A percentile compares a stretch with the other conserved stretches of the same genome.
phyloP scores from a whole-genome alignment of 2,113 vertebrate species.

The Numenius arquata region DNA sequence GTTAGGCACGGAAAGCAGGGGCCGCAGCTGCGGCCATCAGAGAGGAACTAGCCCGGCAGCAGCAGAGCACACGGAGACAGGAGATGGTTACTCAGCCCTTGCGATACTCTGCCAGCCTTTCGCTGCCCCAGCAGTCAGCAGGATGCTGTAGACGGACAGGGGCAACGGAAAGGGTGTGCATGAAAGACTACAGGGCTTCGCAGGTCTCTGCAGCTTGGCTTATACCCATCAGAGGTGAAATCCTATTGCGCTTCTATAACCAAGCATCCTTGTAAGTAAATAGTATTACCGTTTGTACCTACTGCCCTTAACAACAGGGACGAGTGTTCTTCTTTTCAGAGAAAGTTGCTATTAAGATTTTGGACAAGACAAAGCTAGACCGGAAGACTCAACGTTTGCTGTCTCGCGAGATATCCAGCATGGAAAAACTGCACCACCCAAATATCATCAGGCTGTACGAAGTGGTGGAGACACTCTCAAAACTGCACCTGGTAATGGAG shows the following conservation, averaged over 20 bases:
- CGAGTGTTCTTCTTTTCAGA: slow-evolving; percentile 74
- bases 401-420: slow-evolving; percentile 95
- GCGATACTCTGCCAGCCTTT: neutral
- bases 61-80: neutral
- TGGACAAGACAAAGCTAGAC: slow-evolving; percentile 97
- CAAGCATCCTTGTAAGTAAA: neutral
- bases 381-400: slow-evolving; percentile 92
- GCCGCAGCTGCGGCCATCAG: neutral
- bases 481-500: slow-evolving; percentile 95
- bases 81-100: neutral
- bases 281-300: neutral
- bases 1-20: neutral
- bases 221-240: slow-evolving; percentile 32
- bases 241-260: slow-evolving; percentile 6
- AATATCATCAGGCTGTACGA: slow-evolving; percentile 97
- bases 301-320: neutral
- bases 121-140: neutral
- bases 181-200: neutral
- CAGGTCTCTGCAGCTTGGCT: neutral
- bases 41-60: accelerated
- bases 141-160: accelerated
- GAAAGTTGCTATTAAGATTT: slow-evolving; percentile 97
- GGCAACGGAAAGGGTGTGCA: too few relatives aligned
- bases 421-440: slow-evolving; percentile 96
- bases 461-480: slow-evolving; percentile 95